Base-by-base conservation (phyloP, 1,140 invertebrate genomes). In the Drosophila rhopaloa region DNA sequence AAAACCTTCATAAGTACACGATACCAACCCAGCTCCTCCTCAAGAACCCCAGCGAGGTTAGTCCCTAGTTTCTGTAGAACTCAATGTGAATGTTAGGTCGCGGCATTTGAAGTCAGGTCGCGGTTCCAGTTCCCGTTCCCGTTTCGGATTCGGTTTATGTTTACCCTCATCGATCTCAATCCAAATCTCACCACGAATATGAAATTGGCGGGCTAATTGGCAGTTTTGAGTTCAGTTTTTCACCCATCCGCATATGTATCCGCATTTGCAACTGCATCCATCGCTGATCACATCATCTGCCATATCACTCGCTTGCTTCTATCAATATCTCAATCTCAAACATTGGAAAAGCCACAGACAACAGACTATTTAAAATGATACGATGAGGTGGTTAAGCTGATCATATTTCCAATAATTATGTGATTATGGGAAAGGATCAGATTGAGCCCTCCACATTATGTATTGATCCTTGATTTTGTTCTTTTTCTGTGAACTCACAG, bases 171-270 rank as follows among this genome's bases (percentile, higher is more conserved):
- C 47, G 48, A 61, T 57, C 37, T 58, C 53, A 58, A 43, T 60
- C 55, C 55, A 63, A 63, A 63, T 43, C 60, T 60, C 55, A 60
- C 38, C 38, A 63, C 60, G n/a, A 60, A 54, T 40, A 55, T 58
- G 27, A 27, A 73, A 88, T 88, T 86, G 83, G 83, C 83, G 79
- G 72, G 48, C 58, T 66, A 83, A 86, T 86, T 86, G 83, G 83
- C 83, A 83, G 76, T 51, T 68, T 79, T 71, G 40, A 71, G 48
- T 81, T 81, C 16, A 79, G 63, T 59, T 77, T 77, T 46, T 76
- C 75, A 66, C 85, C 79, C 50, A 81, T 71, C 57, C 57, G 71
- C 81, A 85, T 70, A 47, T 65, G 41, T 35, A 63, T 56, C 41
- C 41, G 62, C 37, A 70, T 27, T 32, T 19, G 62, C 55, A 48